phyloP scores from a whole-genome alignment of 2,113 vertebrate genomes.

The Coracopsis vasa region DNA sequence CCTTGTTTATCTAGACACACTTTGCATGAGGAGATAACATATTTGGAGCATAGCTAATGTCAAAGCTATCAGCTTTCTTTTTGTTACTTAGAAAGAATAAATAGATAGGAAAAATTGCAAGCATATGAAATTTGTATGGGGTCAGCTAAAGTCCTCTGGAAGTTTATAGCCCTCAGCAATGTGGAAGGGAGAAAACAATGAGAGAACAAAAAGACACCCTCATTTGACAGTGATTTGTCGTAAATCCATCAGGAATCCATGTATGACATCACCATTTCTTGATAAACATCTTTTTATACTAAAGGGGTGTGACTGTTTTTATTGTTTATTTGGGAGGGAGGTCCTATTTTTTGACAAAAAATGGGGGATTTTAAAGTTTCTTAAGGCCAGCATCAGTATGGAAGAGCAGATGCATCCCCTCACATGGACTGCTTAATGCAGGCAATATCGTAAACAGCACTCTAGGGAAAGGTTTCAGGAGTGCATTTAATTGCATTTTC shows the following conservation, averaged over 20 bases:
- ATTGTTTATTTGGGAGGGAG: background rate
- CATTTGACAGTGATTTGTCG: background rate
- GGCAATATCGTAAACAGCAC: conserved; percentile 62
- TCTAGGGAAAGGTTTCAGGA: conserved; percentile 69
- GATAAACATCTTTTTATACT: background rate
- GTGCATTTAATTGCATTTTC: conserved; percentile 79
- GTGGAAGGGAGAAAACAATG: background rate
- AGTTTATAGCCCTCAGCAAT: background rate
- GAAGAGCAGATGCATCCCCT: background rate
- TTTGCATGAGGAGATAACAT: background rate
- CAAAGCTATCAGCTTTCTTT: background rate
- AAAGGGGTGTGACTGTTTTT: background rate
- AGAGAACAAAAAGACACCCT: background rate
- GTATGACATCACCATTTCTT: background rate
- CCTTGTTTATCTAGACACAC: background rate
- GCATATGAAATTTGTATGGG: background rate
- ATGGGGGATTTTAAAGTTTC: background rate
- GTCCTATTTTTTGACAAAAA: conserved; percentile 10
- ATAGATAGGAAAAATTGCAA: background rate
- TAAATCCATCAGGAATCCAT: background rate
- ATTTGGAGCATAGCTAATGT: background rate
- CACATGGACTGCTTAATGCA: conserved; percentile 50
- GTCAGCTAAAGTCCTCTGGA: background rate
- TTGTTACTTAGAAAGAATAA: background rate
- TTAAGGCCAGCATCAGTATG: conserved; percentile 5